These are phyloP conservation scores for Lagopus muta DNA, from an alignment of 2,113 vertebrate genomes.

Conservation along the genomic window DNA sequence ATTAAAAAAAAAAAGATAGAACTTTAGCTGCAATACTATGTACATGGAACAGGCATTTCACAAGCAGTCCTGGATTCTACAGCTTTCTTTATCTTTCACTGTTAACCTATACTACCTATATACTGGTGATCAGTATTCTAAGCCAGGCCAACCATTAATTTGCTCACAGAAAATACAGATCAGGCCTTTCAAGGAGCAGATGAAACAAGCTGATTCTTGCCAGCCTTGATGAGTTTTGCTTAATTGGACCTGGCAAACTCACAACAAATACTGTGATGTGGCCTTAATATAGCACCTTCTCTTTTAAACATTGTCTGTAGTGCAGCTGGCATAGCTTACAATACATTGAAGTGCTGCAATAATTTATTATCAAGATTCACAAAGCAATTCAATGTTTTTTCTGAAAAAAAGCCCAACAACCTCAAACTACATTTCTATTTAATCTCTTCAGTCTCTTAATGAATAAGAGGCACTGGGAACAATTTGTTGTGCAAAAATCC, in stretches of 20 bases:
- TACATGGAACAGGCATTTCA: not conserved
- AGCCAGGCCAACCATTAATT: slow-evolving; percentile 39
- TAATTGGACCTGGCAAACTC: slow-evolving; percentile 56
- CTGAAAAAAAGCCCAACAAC: not conserved
- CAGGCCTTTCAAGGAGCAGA: slow-evolving; percentile 39
- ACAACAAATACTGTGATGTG: slow-evolving; percentile 35
- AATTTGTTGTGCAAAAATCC: not conserved
- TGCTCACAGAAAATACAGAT: slow-evolving; percentile 57
- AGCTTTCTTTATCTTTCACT: not conserved
- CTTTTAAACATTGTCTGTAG: not conserved
- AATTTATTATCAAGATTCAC: slow-evolving; percentile 5
- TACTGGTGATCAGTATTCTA: slow-evolving; percentile 55
- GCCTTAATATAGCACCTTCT: slow-evolving; percentile 53
- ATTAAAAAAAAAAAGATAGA: not conserved
- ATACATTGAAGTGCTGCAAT: not conserved
- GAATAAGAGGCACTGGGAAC: not conserved
- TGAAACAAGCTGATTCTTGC: slow-evolving; percentile 65
- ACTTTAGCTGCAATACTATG: not conserved
- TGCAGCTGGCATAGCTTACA: not conserved
- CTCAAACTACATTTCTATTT: not conserved
- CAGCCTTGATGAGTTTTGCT: slow-evolving; percentile 57
- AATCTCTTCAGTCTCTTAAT: not conserved
- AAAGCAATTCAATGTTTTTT: not conserved
- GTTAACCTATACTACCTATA: not conserved
- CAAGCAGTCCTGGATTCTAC: not conserved